Percentiles rank a stretch among this genome's conserved stretches.
Evolutionary conservation across 1,140 invertebrate species (phyloP).

Genomic region (Hesperophylax magnus): DNA sequence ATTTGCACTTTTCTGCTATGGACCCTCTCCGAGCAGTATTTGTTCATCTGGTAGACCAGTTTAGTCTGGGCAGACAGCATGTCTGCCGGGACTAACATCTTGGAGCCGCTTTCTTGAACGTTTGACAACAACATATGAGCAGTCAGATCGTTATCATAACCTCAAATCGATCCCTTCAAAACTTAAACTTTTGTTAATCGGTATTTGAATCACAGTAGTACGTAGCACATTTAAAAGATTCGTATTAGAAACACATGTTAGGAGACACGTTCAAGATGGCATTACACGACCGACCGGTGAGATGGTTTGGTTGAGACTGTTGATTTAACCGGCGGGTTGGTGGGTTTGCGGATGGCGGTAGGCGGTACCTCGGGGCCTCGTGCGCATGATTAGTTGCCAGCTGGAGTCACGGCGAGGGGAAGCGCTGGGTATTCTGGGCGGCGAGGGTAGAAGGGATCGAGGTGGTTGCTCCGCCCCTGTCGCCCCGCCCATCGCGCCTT

Average conservation of each 20-base stretch:
- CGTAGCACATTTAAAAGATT: background rate
- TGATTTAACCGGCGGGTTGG: conserved; percentile 1
- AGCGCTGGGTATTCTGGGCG: background rate
- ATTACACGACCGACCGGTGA: conserved; percentile 3
- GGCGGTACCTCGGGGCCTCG: background rate
- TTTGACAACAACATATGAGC: conserved; percentile 40
- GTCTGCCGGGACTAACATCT: conserved; percentile 88
- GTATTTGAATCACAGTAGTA: background rate
- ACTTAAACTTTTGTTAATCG: background rate
- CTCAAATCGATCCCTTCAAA: background rate
- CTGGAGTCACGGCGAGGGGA: background rate
- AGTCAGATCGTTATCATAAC: conserved; percentile 12
- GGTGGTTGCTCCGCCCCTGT: background rate
- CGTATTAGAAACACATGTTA: background rate
- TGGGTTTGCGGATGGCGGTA: background rate
- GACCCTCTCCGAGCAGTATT: conserved; percentile 94
- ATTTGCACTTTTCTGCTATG: conserved; percentile 87
- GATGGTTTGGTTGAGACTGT: conserved; percentile 1
- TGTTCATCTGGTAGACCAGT: conserved; percentile 94
- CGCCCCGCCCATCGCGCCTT: conserved; percentile 43
- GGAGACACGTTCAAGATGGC: background rate
- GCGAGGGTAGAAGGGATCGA: background rate
- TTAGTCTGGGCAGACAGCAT: conserved; percentile 91
- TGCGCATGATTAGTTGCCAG: conserved; percentile 5
- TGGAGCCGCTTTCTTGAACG: conserved; percentile 56